Evolutionary conservation across 2,888 invertebrate genomes (phyloP).

Genomic region (Andrena minutula): DNA sequence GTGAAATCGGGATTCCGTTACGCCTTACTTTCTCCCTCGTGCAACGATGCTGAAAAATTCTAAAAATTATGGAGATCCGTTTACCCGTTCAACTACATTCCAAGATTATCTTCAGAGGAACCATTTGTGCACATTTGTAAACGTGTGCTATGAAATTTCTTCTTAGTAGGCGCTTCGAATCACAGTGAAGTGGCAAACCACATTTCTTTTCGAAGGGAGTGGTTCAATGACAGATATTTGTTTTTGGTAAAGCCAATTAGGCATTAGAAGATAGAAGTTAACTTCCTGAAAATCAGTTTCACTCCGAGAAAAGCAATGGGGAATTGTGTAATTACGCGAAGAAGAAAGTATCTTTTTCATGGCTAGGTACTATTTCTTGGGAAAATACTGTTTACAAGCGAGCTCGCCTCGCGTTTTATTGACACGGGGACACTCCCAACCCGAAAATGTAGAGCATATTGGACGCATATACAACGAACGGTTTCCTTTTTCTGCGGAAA

Average conservation of each 20-base stretch:
- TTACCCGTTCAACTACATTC: background rate
- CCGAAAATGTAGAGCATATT: too few species aligned
- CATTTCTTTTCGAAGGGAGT: background rate
- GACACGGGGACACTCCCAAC: too few species aligned
- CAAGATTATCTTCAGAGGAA: background rate
- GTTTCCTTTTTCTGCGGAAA: too few species aligned
- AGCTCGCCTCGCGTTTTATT: background rate
- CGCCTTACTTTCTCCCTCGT: constrained; percentile 51
- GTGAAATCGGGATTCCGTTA: background rate
- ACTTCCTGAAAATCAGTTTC: constrained; percentile 9
- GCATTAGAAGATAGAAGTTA: background rate
- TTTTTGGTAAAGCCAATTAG: background rate
- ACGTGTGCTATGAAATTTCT: background rate
- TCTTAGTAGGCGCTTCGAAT: background rate
- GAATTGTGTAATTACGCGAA: constrained; percentile 14
- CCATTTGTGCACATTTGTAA: too few species aligned
- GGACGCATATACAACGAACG: too few species aligned
- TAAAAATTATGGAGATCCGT: background rate
- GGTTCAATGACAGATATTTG: background rate
- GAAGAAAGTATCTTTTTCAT: constrained; percentile 23
- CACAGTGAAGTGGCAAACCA: background rate
- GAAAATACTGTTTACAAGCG: background rate
- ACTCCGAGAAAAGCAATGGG: constrained; percentile 11
- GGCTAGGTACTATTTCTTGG: background rate
- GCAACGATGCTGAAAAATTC: background rate